Evolutionary conservation across 1,140 invertebrate genomes (phyloP).

Genomic region (Aphaenogaster floridana): DNA sequence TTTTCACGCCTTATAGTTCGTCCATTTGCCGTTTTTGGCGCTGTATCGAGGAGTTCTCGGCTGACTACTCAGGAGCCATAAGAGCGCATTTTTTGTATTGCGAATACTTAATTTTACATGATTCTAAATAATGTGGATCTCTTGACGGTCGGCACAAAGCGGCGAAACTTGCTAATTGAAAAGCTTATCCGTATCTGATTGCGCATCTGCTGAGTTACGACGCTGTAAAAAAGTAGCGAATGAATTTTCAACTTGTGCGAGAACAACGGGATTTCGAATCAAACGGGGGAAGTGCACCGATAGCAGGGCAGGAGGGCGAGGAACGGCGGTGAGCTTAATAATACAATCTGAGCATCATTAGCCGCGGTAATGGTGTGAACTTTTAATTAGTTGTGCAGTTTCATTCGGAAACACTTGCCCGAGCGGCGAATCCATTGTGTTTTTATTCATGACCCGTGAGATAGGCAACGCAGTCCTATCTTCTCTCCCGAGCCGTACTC

Average conservation of each 20-base stretch:
- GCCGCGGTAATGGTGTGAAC: constrained; percentile 85
- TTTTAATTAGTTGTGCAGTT: constrained; percentile 87
- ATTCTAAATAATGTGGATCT: background rate
- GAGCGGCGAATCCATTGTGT: constrained; percentile 82
- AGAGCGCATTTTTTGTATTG: background rate
- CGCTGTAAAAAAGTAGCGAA: constrained; percentile 42
- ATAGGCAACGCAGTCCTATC: constrained; percentile 77
- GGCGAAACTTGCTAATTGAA: constrained; percentile 35
- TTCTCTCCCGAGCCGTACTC: constrained; percentile 55
- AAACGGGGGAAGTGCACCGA: constrained; percentile 20
- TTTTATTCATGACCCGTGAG: constrained; percentile 84
- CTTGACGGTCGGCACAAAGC: background rate
- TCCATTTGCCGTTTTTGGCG: too few species aligned
- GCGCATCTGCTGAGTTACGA: constrained; percentile 23
- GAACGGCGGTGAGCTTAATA: constrained; percentile 80
- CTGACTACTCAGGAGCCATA: too few species aligned
- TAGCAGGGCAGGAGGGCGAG: background rate
- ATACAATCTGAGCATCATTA: constrained; percentile 87
- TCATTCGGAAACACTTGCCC: constrained; percentile 85
- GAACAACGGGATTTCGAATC: constrained; percentile 38
- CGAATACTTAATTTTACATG: background rate
- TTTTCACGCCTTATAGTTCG: too few species aligned
- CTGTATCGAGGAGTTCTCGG: too few species aligned
- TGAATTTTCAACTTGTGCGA: constrained; percentile 40
- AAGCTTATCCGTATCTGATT: constrained; percentile 54